These are phyloP conservation scores for Bucorvus abyssinicus DNA, from an alignment of 2,797 vertebrate species.

Conservation along the genomic window DNA sequence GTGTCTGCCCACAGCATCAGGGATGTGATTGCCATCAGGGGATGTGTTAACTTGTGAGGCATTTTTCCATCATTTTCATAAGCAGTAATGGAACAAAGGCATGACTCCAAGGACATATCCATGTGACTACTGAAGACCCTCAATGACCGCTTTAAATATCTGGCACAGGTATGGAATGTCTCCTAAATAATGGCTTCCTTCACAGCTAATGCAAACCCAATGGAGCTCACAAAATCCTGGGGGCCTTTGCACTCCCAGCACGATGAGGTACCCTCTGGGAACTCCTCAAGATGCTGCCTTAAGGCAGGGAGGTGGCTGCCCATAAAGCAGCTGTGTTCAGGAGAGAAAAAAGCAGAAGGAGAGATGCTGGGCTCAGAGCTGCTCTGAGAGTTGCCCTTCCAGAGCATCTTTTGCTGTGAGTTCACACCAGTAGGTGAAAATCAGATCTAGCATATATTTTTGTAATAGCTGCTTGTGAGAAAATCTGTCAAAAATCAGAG, in stretches of 20 bases:
- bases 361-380: neutral
- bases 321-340: fast-evolving
- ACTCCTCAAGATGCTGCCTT: neutral
- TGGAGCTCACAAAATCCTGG: neutral
- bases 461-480: neutral
- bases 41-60: neutral
- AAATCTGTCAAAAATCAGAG: neutral
- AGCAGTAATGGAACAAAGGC: neutral
- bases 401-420: neutral
- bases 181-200: neutral
- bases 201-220: neutral
- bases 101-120: neutral
- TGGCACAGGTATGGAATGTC: neutral
- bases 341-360: neutral
- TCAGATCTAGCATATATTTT: neutral
- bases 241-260: neutral
- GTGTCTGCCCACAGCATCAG: no score
- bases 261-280: neutral
- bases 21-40: no score
- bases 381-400: neutral
- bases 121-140: neutral
- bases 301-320: neutral
- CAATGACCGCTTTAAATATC: neutral
- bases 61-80: neutral
- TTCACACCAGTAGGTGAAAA: neutral